Percentiles rank a stretch among this genome's conserved stretches.
These are phyloP conservation scores for Astatoreochromis straeleni DNA, from an alignment of 2,113 vertebrate species.

Conservation along the genomic window DNA sequence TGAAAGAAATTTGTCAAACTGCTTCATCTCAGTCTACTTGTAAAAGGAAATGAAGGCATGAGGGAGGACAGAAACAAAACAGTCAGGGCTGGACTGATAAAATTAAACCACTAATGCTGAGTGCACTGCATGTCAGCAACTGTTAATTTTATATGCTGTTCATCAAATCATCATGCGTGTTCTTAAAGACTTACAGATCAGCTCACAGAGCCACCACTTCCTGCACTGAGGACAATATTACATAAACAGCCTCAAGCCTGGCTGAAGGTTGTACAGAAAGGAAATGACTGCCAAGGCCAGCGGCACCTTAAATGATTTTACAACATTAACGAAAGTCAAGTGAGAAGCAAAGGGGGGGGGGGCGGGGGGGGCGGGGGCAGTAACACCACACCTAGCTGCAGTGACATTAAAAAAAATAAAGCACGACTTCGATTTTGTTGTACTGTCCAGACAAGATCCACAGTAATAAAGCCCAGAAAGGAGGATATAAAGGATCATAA, in stretches of 20 bases:
- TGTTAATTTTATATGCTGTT: neutral
- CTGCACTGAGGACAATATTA: neutral
- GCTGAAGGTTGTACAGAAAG: neutral
- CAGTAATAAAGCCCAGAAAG: neutral
- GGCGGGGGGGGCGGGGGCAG: rapidly evolving
- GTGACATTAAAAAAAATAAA: neutral
- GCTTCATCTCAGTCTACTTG: neutral
- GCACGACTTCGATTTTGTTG: neutral
- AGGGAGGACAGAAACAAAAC: neutral
- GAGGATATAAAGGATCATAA: neutral
- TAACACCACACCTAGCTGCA: neutral
- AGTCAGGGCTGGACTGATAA: neutral
- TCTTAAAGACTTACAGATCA: neutral
- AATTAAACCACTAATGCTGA: conserved; percentile 7
- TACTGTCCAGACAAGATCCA: neutral
- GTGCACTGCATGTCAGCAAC: neutral
- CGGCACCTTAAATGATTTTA: neutral
- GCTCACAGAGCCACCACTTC: neutral
- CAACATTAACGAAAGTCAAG: neutral
- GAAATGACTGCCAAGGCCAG: neutral
- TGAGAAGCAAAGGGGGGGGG: rapidly evolving
- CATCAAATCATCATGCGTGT: neutral
- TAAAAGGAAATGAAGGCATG: neutral
- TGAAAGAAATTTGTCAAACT: neutral
- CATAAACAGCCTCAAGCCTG: neutral